Conservation (phyloP, 1,140 invertebrate species). For the Papilio xuthus region DNA sequence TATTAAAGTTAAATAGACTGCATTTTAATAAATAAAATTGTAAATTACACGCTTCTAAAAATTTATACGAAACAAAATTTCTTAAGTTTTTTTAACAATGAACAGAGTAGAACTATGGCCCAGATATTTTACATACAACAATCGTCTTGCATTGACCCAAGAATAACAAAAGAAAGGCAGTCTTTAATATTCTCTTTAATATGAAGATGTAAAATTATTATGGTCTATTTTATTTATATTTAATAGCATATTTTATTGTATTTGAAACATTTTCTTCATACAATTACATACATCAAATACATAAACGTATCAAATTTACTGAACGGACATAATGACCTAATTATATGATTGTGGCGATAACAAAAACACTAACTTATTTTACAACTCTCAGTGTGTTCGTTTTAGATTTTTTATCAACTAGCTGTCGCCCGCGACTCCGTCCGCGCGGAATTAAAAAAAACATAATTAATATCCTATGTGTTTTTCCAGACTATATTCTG, state of each 20-base stretch:
- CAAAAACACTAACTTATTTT: background rate
- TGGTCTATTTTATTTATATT: background rate
- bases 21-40: background rate
- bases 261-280: background rate
- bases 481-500: no score
- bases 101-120: background rate
- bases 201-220: background rate
- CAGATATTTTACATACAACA: background rate
- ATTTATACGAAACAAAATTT: background rate
- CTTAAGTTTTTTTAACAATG: background rate
- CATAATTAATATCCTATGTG: no score
- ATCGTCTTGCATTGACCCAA: conserved; percentile 10
- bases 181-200: background rate
- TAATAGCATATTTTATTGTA: background rate
- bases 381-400: background rate
- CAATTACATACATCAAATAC: background rate
- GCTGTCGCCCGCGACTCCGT: no score
- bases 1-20: background rate
- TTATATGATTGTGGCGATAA: background rate
- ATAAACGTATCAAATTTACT: background rate
- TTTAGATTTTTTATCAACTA: background rate
- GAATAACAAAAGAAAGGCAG: background rate
- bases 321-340: conserved; percentile 24
- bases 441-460: no score
- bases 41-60: background rate